Evolutionary conservation across 2,888 invertebrate species (phyloP).

Genomic region (Craniophora ligustri): DNA sequence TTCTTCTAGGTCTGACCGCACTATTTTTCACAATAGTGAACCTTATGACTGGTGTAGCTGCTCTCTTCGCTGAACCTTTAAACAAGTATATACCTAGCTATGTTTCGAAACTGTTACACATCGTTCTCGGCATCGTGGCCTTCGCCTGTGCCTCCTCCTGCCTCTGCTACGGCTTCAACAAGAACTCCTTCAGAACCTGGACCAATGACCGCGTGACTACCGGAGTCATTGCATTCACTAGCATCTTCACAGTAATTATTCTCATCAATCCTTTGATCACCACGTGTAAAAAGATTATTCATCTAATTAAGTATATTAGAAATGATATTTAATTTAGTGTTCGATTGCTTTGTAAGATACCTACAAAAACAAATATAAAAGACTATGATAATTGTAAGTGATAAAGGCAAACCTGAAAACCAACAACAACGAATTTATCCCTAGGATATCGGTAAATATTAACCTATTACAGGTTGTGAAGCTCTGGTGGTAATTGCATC

Average conservation of each 20-base stretch:
- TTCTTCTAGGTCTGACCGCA: slow-evolving; percentile 65
- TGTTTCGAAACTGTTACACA: slow-evolving; percentile 65
- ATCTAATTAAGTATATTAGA: slow-evolving; percentile 37
- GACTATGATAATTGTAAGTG: too few species aligned
- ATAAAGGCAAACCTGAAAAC: too few species aligned
- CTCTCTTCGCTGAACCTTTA: slow-evolving; percentile 64
- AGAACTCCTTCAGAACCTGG: slow-evolving; percentile 66
- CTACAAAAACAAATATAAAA: too few species aligned
- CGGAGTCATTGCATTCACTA: slow-evolving; percentile 63
- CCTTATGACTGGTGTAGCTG: slow-evolving; percentile 63
- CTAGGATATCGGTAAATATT: too few species aligned
- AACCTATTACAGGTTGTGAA: too few species aligned
- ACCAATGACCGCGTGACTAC: slow-evolving; percentile 53
- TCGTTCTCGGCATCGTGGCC: slow-evolving; percentile 66
- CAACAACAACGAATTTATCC: too few species aligned
- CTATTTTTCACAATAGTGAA: slow-evolving; percentile 65
- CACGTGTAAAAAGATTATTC: slow-evolving; percentile 59
- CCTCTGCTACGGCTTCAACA: slow-evolving; percentile 72
- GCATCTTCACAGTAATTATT: slow-evolving; percentile 61
- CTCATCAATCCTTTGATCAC: slow-evolving; percentile 67
- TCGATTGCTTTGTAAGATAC: too few species aligned
- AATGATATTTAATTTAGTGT: slow-evolving; percentile 2
- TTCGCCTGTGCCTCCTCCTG: slow-evolving; percentile 63
- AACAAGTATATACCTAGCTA: slow-evolving; percentile 56
- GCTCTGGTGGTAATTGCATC: too few species aligned